Base-by-base conservation (phyloP, 2,113 vertebrate genomes). In the Dasypus novemcinctus region DNA sequence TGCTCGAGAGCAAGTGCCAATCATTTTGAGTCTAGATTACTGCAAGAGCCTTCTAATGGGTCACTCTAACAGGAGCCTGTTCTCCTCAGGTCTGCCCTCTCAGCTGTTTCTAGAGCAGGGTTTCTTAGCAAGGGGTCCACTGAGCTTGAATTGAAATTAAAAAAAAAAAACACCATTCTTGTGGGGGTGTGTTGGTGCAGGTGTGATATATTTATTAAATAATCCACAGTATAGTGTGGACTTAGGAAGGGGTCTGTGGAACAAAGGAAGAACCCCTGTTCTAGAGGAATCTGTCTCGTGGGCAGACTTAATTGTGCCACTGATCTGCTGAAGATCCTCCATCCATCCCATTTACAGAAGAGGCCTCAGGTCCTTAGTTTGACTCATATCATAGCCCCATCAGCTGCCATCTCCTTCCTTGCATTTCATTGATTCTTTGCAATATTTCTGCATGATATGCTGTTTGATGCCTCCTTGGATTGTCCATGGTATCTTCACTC, bases 381-480 rank as follows among this genome's bases (percentile, higher is more conserved):
- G 33, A 11, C 29, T 49, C 21, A 3, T 9, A 15, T 29, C 71
- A 18, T 21, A 17, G 61, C 52, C n/a, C 31, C 5, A 2, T 10
- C 21, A 7, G 7, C 68, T 33, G 75, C 46, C 25, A 0, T 10
- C 10, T 54, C 14, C 81, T 59, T 38, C 21, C 23, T 76, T 21
- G 46, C 10, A 0, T 68, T 59, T 59, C 15, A 4, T 18, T 29
- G 71, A 11, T n/a, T 14, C 20, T 82, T 75, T 29, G 23, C 68
- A n/a, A 1, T 1, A 0, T 89, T 66, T 13, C 36, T 46, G 25
- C 21, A 5, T 2, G n/a, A 21, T 38, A 31, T 7, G 3, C 3
- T 57, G 1, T 43, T 54, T 46, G 36, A 38, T 38, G 29, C 57
- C 46, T 43, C 17, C 74, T 41, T 76, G 43, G 12, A 21, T 89